Conservation (phyloP, 1,140 invertebrate species). For the Hylyphantes graminicola region DNA sequence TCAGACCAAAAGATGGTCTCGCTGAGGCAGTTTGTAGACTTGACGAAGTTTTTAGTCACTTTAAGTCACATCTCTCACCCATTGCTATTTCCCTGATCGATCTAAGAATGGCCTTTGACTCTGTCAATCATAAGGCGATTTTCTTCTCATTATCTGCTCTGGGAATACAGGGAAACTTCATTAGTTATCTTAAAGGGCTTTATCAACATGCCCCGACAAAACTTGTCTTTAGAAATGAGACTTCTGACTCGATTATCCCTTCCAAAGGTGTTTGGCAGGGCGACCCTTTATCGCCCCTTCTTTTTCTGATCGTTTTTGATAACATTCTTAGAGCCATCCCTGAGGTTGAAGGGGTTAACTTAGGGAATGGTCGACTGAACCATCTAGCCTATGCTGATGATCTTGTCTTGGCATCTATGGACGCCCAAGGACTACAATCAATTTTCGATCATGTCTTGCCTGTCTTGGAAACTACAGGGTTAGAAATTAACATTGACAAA, state of each 20-base stretch:
- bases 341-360: background rate
- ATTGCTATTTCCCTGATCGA: background rate
- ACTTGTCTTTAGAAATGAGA: background rate
- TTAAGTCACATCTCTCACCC: background rate
- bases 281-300: background rate
- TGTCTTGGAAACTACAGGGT: background rate
- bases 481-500: background rate
- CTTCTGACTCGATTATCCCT: background rate
- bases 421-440: too few species aligned
- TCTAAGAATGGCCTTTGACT: background rate
- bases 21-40: background rate
- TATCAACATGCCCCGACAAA: background rate
- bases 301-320: background rate
- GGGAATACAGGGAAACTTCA: background rate
- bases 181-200: background rate
- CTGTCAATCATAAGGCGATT: background rate
- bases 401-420: background rate
- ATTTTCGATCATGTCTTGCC: background rate
- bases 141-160: background rate
- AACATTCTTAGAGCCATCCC: background rate
- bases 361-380: background rate
- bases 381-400: background rate
- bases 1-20: background rate
- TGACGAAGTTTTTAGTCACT: background rate
- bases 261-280: background rate